Conservation (phyloP, 2,113 vertebrate species). For the Pimephales promelas region DNA sequence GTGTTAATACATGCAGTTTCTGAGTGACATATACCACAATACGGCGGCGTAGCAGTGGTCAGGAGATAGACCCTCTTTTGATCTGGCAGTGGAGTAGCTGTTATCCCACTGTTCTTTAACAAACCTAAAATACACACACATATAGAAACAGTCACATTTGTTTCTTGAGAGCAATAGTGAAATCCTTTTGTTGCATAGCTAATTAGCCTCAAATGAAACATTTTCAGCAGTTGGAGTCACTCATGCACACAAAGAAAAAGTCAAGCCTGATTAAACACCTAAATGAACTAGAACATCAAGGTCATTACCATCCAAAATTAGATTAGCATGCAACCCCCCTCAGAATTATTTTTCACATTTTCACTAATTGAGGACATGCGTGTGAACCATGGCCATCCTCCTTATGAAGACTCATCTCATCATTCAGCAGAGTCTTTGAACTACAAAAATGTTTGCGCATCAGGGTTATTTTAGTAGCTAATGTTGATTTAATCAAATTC, state of each 20-base stretch:
- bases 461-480: too few species aligned
- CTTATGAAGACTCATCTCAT: not conserved
- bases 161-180: constrained; percentile 7
- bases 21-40: constrained; percentile 79
- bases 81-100: constrained; percentile 73
- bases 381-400: not conserved
- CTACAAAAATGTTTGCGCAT: not conserved
- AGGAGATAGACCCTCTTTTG: constrained; percentile 83
- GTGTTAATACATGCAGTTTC: not conserved
- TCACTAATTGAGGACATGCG: not conserved
- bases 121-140: constrained; percentile 74
- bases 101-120: constrained; percentile 77
- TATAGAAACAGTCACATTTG: constrained; percentile 44
- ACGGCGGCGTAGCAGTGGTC: constrained; percentile 80
- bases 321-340: not conserved
- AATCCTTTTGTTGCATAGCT: constrained; percentile 4
- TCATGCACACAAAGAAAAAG: not conserved
- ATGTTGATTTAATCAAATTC: too few species aligned
- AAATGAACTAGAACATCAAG: not conserved
- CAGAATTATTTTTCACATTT: not conserved
- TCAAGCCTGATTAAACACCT: not conserved
- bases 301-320: constrained; percentile 1
- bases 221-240: not conserved
- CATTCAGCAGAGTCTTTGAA: not conserved
- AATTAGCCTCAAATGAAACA: not conserved